Conservation (phyloP, 2,888 invertebrate species). For the Troides oblongomaculatus region DNA sequence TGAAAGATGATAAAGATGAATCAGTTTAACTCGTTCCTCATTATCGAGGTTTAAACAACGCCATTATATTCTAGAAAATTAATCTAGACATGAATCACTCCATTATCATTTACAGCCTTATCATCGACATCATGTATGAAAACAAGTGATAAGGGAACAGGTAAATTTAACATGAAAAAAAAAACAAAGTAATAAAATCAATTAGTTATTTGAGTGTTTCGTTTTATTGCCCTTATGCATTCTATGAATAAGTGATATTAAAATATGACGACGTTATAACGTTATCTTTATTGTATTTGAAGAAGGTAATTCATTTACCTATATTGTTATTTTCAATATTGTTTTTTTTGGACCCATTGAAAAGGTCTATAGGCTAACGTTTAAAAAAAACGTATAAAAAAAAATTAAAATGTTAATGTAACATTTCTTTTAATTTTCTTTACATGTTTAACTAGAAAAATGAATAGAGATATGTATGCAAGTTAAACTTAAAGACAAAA, state of each 20-base stretch:
- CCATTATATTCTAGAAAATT: background rate
- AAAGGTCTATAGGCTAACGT: too few relatives aligned
- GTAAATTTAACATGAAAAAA: background rate
- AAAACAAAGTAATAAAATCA: conserved; percentile 12
- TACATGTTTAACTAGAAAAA: too few relatives aligned
- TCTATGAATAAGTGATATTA: background rate
- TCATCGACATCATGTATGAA: background rate
- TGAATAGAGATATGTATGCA: too few relatives aligned
- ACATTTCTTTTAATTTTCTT: too few relatives aligned
- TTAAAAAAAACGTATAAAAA: too few relatives aligned
- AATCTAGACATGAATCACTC: background rate
- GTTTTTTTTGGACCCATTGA: too few relatives aligned
- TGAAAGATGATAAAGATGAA: background rate
- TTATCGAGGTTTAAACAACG: background rate
- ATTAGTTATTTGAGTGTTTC: conserved; percentile 2
- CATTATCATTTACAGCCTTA: background rate
- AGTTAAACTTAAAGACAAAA: too few relatives aligned
- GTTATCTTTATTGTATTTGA: background rate
- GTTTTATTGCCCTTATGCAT: background rate
- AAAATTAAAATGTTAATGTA: too few relatives aligned
- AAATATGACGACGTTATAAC: background rate
- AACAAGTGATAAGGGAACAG: conserved; percentile 18
- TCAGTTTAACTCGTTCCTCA: background rate
- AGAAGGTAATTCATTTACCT: background rate
- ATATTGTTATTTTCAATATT: too few relatives aligned